Percentiles rank a stretch among this genome's conserved stretches.
phyloP scores from a whole-genome alignment of 2,113 vertebrate species.

The Saguinus imperator region DNA sequence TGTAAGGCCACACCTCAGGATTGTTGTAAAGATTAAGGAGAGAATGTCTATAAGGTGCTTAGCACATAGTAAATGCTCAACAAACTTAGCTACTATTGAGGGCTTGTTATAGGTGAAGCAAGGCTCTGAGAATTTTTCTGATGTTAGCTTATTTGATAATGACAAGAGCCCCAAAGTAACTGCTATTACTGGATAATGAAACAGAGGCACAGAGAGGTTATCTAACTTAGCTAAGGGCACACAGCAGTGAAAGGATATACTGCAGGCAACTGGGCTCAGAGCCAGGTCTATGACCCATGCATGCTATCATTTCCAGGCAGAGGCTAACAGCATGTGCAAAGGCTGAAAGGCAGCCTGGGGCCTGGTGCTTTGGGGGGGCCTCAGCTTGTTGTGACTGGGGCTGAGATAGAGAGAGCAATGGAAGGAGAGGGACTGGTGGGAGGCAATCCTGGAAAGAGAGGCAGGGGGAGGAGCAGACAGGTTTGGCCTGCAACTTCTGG shows the following conservation, averaged over 20 bases:
- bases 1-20: neutral
- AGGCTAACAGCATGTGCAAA: neutral
- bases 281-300: too few species aligned
- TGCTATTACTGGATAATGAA: neutral
- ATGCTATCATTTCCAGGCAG: neutral
- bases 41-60: neutral
- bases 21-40: neutral
- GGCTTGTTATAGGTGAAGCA: neutral
- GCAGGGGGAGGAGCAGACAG: fast-evolving
- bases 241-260: neutral
- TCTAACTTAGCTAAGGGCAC: neutral
- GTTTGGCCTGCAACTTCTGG: neutral
- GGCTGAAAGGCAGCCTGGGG: neutral
- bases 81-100: neutral
- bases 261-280: neutral
- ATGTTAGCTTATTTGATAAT: neutral
- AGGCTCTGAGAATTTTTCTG: neutral
- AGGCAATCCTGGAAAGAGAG: neutral
- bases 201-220: neutral
- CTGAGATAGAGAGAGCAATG: neutral
- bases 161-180: neutral
- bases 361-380: neutral
- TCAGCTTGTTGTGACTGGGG: neutral
- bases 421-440: neutral
- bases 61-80: neutral